Evolutionary conservation across 2,888 invertebrate genomes (phyloP).

Genomic region (Dendrolimus pini): DNA sequence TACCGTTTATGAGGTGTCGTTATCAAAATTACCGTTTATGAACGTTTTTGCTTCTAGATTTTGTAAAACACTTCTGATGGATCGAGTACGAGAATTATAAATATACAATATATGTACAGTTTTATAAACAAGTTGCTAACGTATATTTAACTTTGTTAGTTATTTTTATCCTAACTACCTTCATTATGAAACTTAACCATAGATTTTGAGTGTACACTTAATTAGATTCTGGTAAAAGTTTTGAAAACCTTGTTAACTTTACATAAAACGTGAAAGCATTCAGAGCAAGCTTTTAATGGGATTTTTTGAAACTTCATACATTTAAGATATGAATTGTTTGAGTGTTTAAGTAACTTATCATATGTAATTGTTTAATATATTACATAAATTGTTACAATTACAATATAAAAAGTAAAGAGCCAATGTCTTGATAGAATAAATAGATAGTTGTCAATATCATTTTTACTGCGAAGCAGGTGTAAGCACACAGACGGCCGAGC

Average conservation of each 20-base stretch:
- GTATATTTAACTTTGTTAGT: conserved; percentile 8
- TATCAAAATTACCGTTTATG: no score
- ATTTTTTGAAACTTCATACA: background rate
- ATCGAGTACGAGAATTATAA: conserved; percentile 19
- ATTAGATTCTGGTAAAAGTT: background rate
- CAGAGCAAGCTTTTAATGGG: background rate
- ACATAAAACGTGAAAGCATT: background rate
- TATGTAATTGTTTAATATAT: no score
- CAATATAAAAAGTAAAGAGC: no score
- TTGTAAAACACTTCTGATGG: conserved; percentile 2
- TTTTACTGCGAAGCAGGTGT: no score
- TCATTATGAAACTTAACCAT: background rate
- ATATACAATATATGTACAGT: conserved; percentile 25
- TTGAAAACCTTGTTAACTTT: background rate
- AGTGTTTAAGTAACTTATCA: no score
- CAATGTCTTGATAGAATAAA: no score
- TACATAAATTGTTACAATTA: no score
- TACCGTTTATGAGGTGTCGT: no score
- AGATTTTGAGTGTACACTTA: background rate
- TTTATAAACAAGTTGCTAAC: conserved; percentile 20
- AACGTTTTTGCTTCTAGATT: no score
- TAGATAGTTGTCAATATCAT: no score
- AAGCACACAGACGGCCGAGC: no score
- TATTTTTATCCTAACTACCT: background rate
- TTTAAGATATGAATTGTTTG: no score